Percentiles rank a stretch among this genome's conserved stretches.
These are phyloP conservation scores for Girardinus metallicus DNA, from an alignment of 2,797 vertebrate genomes.

Conservation along the genomic window DNA sequence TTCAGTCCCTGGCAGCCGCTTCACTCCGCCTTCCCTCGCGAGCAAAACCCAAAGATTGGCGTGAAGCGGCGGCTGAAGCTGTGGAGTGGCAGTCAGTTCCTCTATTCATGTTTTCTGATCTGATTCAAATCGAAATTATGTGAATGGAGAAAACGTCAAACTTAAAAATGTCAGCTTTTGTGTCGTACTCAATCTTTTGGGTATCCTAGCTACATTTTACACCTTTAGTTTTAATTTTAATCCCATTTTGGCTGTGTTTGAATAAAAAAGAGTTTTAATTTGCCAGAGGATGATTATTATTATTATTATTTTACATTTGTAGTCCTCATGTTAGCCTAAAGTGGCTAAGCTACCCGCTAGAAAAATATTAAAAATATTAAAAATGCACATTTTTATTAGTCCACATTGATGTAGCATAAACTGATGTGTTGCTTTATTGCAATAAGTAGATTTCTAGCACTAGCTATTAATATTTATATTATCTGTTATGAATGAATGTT, in stretches of 20 bases:
- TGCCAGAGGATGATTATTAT: background rate
- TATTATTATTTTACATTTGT: background rate
- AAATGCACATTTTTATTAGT: background rate
- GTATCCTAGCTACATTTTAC: background rate
- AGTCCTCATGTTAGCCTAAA: background rate
- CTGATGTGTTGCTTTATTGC: background rate
- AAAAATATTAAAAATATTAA: background rate
- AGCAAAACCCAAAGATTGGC: background rate
- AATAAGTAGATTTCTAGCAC: background rate
- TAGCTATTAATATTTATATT: background rate
- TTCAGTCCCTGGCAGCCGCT: slow-evolving; percentile 66
- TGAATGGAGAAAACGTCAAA: background rate
- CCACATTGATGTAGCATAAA: background rate
- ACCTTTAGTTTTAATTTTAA: background rate
- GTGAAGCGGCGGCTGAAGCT: slow-evolving; percentile 1
- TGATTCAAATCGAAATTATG: background rate
- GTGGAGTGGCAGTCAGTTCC: background rate
- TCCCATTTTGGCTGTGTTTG: background rate
- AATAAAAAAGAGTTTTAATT: background rate
- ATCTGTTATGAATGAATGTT: background rate
- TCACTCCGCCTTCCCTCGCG: slow-evolving; percentile 15
- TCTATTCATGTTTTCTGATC: background rate
- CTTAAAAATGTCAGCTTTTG: background rate
- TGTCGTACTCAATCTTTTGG: background rate
- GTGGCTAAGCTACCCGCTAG: background rate